Evolutionary conservation across 1,140 invertebrate species (phyloP).

Genomic region (Macrostomum lignano): DNA sequence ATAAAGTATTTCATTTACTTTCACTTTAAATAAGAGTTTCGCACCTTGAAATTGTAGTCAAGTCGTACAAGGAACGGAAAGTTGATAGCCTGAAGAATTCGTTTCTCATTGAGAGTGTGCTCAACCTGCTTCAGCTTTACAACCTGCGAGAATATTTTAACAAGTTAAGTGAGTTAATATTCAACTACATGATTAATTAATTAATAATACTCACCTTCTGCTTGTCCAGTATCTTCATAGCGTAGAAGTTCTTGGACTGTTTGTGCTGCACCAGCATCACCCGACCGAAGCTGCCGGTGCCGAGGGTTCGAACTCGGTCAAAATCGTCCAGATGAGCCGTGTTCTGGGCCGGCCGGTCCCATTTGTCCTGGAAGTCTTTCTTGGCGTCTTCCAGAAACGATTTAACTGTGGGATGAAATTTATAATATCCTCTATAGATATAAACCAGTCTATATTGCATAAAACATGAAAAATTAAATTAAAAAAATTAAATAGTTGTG

Average conservation of each 20-base stretch:
- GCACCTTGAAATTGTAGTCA: slow-evolving; percentile 8
- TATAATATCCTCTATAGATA: too few relatives aligned
- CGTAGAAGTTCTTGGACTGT: slow-evolving; percentile 74
- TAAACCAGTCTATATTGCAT: too few relatives aligned
- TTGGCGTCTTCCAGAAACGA: slow-evolving; percentile 5
- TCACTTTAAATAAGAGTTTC: slow-evolving; percentile 8
- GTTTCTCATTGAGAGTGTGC: slow-evolving; percentile 72
- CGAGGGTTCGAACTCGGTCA: slow-evolving; percentile 88
- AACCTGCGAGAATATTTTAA: too few relatives aligned
- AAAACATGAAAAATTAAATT: too few relatives aligned
- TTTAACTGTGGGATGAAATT: too few relatives aligned
- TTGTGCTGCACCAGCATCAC: slow-evolving; percentile 99
- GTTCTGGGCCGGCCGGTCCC: slow-evolving; percentile 26
- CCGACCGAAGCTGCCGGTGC: slow-evolving; percentile 93
- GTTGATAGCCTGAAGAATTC: slow-evolving; percentile 67
- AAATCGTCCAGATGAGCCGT: slow-evolving; percentile 83
- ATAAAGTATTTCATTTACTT: slow-evolving; percentile 10
- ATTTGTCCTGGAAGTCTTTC: slow-evolving; percentile 4
- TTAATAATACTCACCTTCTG: slow-evolving; percentile 47
- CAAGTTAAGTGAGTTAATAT: too few relatives aligned
- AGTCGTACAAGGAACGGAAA: slow-evolving; percentile 46
- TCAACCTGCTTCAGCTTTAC: slow-evolving; percentile 65
- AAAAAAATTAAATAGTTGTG: too few relatives aligned
- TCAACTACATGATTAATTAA: too few relatives aligned
- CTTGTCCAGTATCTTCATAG: slow-evolving; percentile 97